These are phyloP conservation scores for Carlito syrichta DNA, from an alignment of 2,113 vertebrate genomes.

Conservation along the genomic window DNA sequence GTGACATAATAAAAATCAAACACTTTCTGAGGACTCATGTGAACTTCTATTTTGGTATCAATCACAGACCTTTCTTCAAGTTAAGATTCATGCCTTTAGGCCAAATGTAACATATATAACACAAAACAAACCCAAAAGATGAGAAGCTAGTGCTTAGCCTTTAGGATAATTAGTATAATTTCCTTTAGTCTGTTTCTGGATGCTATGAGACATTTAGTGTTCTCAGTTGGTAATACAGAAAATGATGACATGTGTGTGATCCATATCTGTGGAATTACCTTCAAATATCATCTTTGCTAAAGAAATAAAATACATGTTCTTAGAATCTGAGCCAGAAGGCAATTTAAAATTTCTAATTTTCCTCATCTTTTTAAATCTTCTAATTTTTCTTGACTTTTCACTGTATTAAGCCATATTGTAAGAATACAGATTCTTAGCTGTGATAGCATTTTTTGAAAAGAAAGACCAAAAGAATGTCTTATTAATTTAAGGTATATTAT, in stretches of 20 bases:
- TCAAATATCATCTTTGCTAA: neutral
- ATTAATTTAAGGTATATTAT: constrained; percentile 21
- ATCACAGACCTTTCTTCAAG: neutral
- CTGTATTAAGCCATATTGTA: neutral
- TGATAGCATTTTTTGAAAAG: constrained; percentile 2
- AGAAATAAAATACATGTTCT: constrained; percentile 6
- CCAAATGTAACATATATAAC: neutral
- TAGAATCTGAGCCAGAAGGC: neutral
- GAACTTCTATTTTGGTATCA: neutral
- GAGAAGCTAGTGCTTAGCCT: neutral
- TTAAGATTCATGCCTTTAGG: neutral
- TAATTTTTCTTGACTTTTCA: neutral
- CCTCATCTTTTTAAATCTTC: neutral
- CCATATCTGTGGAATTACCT: neutral
- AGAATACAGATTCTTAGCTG: neutral
- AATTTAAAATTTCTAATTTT: constrained; percentile 22
- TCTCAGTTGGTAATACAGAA: constrained; percentile 8
- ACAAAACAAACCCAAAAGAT: neutral
- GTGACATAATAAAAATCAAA: neutral
- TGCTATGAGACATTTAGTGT: neutral
- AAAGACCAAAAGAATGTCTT: neutral
- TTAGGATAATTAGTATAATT: neutral
- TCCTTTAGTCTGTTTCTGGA: neutral
- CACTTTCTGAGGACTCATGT: neutral
- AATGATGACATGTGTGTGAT: neutral